Percentiles rank a stretch among this genome's conserved stretches.
These are phyloP conservation scores for Carabus problematicus DNA, from an alignment of 2,888 invertebrate species.

Conservation along the genomic window DNA sequence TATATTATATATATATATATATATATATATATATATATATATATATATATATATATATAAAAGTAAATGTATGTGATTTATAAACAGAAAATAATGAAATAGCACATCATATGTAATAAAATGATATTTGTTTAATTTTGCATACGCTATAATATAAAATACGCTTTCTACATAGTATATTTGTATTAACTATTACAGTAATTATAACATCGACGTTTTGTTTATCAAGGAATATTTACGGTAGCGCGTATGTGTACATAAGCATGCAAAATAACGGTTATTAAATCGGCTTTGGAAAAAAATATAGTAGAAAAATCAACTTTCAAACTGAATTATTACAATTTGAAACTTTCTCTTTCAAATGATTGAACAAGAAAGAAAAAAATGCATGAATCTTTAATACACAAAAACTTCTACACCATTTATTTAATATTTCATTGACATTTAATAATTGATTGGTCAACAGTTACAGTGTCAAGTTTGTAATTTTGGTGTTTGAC, in stretches of 20 bases:
- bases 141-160: not conserved
- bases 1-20: not conserved
- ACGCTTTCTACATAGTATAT: not conserved
- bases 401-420: slow-evolving; percentile 22
- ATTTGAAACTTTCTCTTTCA: slow-evolving; percentile 38
- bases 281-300: slow-evolving; percentile 29
- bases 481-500: no score
- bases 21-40: not conserved
- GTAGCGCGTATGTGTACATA: slow-evolving; percentile 30
- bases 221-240: slow-evolving; percentile 18
- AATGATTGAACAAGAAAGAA: slow-evolving; percentile 37
- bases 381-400: slow-evolving; percentile 33
- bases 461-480: no score
- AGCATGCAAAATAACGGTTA: slow-evolving; percentile 31
- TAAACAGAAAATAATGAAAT: no score
- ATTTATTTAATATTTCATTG: slow-evolving; percentile 31
- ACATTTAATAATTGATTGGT: slow-evolving; percentile 12
- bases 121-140: no score
- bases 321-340: slow-evolving; percentile 40
- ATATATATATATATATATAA: no score
- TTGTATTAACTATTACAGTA: slow-evolving; percentile 1
- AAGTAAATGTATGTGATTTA: no score
- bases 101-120: no score
- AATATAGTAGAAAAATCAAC: slow-evolving; percentile 35
- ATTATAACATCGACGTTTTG: slow-evolving; percentile 31